A percentile compares a stretch with the other conserved stretches of the same genome.
Conservation (phyloP, 1,140 invertebrate species). For the Drosophila mayri region DNA sequence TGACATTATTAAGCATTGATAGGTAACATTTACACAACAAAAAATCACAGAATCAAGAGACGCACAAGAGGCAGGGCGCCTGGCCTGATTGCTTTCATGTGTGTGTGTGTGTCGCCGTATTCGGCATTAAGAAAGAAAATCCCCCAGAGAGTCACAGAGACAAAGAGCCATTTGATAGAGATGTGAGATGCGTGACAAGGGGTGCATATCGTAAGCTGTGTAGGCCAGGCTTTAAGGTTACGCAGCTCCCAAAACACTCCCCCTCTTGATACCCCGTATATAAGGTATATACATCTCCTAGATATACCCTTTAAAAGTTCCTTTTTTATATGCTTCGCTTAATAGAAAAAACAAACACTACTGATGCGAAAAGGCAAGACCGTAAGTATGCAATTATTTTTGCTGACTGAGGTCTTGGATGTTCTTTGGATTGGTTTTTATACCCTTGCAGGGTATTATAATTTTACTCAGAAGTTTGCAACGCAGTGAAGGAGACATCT, state of each 20-base stretch:
- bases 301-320: conserved; percentile 1
- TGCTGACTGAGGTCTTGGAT: conserved; percentile 8
- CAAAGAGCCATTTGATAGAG: conserved; percentile 29
- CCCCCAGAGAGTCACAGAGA: conserved; percentile 28
- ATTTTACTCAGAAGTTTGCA: too few relatives aligned
- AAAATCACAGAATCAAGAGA: neutral
- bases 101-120: conserved; percentile 13
- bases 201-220: conserved; percentile 8
- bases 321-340: neutral
- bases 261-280: neutral
- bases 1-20: conserved; percentile 73
- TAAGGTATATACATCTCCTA: neutral
- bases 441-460: too few relatives aligned
- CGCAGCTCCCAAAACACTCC: neutral
- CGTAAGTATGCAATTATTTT: conserved; percentile 15
- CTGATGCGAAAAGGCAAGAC: neutral
- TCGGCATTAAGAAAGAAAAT: conserved; percentile 36
- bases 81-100: conserved; percentile 30
- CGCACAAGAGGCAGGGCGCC: conserved; percentile 10
- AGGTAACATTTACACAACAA: conserved; percentile 49
- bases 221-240: conserved; percentile 5
- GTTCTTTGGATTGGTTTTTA: neutral
- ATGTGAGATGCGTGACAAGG: conserved; percentile 6
- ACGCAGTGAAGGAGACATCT: too few relatives aligned
- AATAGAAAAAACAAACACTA: conserved; percentile 1